Evolutionary conservation across 2,888 invertebrate species (phyloP).

Genomic region (Troglohyphantes excavatus): DNA sequence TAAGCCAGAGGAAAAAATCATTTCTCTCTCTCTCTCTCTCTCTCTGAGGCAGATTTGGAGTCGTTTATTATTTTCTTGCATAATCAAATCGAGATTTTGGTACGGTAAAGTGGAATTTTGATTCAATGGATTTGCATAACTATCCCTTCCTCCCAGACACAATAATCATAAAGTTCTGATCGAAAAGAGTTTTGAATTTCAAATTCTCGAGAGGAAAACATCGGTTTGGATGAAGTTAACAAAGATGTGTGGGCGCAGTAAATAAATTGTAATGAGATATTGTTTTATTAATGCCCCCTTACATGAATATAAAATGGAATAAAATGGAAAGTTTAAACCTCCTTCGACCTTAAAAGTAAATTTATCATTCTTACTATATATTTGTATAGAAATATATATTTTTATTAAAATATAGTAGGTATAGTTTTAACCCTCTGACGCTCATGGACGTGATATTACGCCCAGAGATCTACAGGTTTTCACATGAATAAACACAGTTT

Average conservation of each 20-base stretch:
- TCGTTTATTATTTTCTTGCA: slow-evolving; percentile 47
- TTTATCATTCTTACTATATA: too few species aligned
- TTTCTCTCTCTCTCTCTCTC: too few species aligned
- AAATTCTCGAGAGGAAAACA: neutral
- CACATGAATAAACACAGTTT: too few species aligned
- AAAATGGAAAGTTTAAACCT: too few species aligned
- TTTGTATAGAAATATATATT: too few species aligned
- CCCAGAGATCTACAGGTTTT: too few species aligned
- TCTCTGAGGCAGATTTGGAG: slow-evolving; percentile 11
- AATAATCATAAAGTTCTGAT: slow-evolving; percentile 20
- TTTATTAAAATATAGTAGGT: too few species aligned
- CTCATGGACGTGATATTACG: too few species aligned
- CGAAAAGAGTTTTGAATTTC: slow-evolving; percentile 25
- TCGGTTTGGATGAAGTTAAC: neutral
- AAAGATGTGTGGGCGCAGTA: neutral
- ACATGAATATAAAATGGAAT: too few species aligned
- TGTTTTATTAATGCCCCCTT: neutral
- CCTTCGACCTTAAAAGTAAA: too few species aligned
- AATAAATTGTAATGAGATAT: neutral
- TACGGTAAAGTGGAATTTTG: neutral
- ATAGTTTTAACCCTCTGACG: too few species aligned
- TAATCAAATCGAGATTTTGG: slow-evolving; percentile 42
- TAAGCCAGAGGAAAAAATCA: slow-evolving; percentile 10
- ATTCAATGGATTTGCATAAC: slow-evolving; percentile 32
- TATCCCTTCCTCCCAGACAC: neutral